These are phyloP conservation scores for Drosophila neotestacea DNA, from an alignment of 2,888 invertebrate genomes.

Conservation along the genomic window DNA sequence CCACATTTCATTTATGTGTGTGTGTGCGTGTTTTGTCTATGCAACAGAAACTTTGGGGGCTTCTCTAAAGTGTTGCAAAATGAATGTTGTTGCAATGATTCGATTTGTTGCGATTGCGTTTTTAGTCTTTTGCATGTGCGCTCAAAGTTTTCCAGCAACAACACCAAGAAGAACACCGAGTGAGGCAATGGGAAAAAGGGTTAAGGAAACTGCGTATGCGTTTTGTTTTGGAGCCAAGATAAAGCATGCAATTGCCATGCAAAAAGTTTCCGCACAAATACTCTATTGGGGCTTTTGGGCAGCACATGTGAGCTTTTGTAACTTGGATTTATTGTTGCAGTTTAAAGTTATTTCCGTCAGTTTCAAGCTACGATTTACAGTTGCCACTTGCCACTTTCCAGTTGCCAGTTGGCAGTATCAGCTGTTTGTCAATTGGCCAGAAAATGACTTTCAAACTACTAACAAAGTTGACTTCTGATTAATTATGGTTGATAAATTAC, in stretches of 20 bases:
- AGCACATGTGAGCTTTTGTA: conserved; percentile 34
- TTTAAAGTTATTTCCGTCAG: conserved; percentile 61
- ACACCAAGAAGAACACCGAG: conserved; percentile 1
- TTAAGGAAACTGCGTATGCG: conserved; percentile 41
- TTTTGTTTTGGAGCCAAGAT: conserved; percentile 60
- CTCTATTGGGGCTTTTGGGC: conserved; percentile 43
- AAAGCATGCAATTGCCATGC: conserved; percentile 73
- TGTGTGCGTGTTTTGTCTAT: conserved; percentile 44
- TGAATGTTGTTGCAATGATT: conserved; percentile 76
- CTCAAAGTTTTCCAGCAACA: conserved; percentile 52
- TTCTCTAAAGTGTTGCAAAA: conserved; percentile 71
- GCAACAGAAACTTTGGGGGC: conserved; percentile 37
- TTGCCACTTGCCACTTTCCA: conserved; percentile 23
- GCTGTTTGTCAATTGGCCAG: conserved; percentile 61
- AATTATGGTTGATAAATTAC: conserved; percentile 48
- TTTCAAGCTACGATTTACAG: conserved; percentile 23
- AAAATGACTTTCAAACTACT: conserved; percentile 49
- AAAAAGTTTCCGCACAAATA: conserved; percentile 62
- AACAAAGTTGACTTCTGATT: conserved; percentile 53
- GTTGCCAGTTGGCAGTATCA: conserved; percentile 39
- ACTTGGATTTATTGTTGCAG: conserved; percentile 65
- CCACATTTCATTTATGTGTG: conserved; percentile 32
- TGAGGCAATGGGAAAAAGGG: conserved; percentile 9
- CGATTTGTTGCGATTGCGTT: conserved; percentile 80
- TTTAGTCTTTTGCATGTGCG: conserved; percentile 78